Percentiles rank a stretch among this genome's conserved stretches.
These are phyloP conservation scores for Porites lutea DNA, from an alignment of 64 coral and sea anemone genomes.

Conservation along the genomic window DNA sequence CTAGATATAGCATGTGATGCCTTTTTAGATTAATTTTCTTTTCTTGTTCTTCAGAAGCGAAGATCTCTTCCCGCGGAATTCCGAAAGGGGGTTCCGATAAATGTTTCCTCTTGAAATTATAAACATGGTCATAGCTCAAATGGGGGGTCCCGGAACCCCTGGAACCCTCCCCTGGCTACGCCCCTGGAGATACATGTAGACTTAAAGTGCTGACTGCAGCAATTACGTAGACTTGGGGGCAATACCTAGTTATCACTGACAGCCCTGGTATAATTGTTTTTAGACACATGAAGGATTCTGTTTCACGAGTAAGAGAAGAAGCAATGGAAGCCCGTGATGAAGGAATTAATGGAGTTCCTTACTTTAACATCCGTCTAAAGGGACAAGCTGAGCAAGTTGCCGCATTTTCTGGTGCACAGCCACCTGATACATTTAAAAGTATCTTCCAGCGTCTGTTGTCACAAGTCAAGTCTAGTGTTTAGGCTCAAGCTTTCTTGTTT, in stretches of 20 bases:
- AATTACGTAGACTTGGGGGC: no score
- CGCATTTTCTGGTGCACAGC: constrained; percentile 89
- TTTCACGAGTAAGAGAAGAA: constrained; percentile 74
- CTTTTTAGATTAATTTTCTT: no score
- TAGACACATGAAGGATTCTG: constrained; percentile 67
- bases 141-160: no score
- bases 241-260: background rate
- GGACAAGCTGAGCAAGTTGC: constrained; percentile 17
- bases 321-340: constrained; percentile 49
- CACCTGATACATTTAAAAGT: constrained; percentile 73
- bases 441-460: constrained; percentile 76
- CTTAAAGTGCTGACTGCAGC: no score
- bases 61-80: no score
- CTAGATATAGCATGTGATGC: no score
- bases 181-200: no score
- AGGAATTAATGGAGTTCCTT: constrained; percentile 82
- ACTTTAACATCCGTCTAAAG: constrained; percentile 70
- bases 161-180: no score
- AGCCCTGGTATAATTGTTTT: background rate
- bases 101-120: no score
- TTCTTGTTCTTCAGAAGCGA: no score
- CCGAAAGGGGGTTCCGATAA: no score
- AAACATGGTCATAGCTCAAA: no score
- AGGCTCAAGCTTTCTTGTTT: background rate
- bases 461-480: constrained; percentile 69